Evolutionary conservation across 2,888 invertebrate species (phyloP).

Genomic region (Spisula solida): DNA sequence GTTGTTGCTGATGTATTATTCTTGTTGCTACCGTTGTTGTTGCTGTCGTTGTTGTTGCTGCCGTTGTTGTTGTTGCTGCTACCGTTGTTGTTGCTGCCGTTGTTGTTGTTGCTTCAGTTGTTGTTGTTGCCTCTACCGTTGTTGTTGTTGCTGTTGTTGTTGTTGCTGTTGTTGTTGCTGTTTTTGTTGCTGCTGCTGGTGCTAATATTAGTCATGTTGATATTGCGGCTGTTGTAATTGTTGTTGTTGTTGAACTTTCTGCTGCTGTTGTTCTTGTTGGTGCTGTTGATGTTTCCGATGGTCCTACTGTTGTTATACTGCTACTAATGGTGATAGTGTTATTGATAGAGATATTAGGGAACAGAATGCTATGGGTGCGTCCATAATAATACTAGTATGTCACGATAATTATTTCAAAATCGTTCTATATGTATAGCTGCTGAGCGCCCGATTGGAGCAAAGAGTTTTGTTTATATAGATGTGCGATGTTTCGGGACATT

Average conservation of each 20-base stretch:
- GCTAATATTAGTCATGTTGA: not conserved
- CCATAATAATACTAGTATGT: no score
- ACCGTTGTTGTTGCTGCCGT: not conserved
- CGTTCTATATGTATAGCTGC: no score
- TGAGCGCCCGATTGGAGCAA: no score
- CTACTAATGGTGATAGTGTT: not conserved
- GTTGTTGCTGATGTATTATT: not conserved
- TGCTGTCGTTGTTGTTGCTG: not conserved
- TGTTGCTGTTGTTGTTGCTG: not conserved
- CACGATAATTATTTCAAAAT: no score
- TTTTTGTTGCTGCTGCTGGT: not conserved
- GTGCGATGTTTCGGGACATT: no score
- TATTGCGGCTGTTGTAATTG: not conserved
- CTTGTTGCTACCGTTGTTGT: not conserved
- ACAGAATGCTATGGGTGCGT: no score
- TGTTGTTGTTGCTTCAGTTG: not conserved
- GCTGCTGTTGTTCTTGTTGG: not conserved
- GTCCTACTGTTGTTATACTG: not conserved
- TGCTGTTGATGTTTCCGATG: not conserved
- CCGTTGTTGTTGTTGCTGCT: not conserved
- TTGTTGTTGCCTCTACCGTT: not conserved
- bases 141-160: not conserved
- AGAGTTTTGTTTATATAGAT: no score
- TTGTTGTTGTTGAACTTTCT: not conserved
- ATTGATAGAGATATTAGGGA: not conserved